Base-by-base conservation (phyloP, 1,140 invertebrate genomes). In the Camponotus floridanus region DNA sequence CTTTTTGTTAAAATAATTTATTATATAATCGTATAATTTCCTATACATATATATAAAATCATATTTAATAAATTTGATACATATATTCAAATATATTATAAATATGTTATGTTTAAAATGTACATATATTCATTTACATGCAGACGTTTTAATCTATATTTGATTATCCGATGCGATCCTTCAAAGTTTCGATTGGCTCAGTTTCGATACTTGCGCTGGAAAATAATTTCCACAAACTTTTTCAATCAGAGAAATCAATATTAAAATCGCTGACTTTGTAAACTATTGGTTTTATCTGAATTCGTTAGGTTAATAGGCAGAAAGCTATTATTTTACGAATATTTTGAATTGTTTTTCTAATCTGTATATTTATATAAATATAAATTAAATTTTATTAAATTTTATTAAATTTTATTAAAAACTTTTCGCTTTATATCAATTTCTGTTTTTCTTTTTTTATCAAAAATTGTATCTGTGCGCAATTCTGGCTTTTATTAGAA, bases 171-270 rank as follows among this genome's bases (percentile, higher is more conserved):
- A 45, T 26, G 18, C 73, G 45, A 85, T 78, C 45, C 42, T 57
- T 15, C 45, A 55, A 76, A 85, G 73, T 85, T 85, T 78, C 81
- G 59, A 76, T 85, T 78, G 73, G 42, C 26, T 85, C 73, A 62
- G 73, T 78, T 85, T 65, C 81, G 81, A 76, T 76, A 76, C 73
- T 64, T 33, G 51, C 42, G 74, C 42, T 64, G 73, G 57, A 78
- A 85, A 85, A 85, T 85, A 85, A 85, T 85, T 78, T 73, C 70
- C 42, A 31, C 39, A 78, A 85, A 85, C 81, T 85, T 85, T 85
- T 85, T 85, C 81, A 85, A 85, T 85, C 81, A 85, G 81, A 78
- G 73, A 85, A 85, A 85, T 78, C 71, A 85, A 85, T 78, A 78
- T 78, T 78, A 78, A 85, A 85, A 85, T 78, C 73, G 81, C 45